Evolutionary conservation across 2,888 invertebrate genomes (phyloP).

Genomic region (Celastrina argiolus): DNA sequence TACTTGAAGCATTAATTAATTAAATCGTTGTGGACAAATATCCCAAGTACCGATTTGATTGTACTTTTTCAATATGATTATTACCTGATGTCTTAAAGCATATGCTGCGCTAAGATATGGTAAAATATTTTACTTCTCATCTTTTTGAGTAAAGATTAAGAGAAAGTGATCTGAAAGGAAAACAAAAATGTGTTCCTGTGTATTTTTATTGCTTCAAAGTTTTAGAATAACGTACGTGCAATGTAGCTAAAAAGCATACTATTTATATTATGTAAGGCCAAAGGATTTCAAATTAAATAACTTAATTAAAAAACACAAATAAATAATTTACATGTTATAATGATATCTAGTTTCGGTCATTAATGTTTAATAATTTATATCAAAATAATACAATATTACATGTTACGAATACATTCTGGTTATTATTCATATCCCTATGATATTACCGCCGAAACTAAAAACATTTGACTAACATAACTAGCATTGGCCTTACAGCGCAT

Average conservation of each 20-base stretch:
- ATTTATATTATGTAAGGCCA: constrained; percentile 10
- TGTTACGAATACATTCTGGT: too few species aligned
- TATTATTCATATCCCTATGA: neutral
- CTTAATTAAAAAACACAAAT: too few species aligned
- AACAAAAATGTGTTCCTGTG: neutral
- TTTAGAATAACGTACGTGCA: neutral
- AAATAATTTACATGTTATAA: too few species aligned
- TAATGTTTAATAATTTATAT: neutral
- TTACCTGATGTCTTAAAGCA: neutral
- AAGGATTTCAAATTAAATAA: too few species aligned
- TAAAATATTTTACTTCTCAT: neutral
- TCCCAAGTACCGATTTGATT: neutral
- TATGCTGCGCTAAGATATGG: neutral
- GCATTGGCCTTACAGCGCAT: neutral
- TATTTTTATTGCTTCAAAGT: neutral
- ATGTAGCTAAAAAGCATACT: neutral
- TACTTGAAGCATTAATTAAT: constrained; percentile 5
- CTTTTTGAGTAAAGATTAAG: constrained; percentile 4
- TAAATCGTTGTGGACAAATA: neutral
- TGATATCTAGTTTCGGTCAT: neutral
- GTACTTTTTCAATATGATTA: neutral
- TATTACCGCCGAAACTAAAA: neutral
- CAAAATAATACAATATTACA: too few species aligned
- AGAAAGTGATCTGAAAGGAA: neutral
- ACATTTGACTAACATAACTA: neutral